Conservation (phyloP, 92 coral and sea anemone species). For the Paramuricea clavata region DNA sequence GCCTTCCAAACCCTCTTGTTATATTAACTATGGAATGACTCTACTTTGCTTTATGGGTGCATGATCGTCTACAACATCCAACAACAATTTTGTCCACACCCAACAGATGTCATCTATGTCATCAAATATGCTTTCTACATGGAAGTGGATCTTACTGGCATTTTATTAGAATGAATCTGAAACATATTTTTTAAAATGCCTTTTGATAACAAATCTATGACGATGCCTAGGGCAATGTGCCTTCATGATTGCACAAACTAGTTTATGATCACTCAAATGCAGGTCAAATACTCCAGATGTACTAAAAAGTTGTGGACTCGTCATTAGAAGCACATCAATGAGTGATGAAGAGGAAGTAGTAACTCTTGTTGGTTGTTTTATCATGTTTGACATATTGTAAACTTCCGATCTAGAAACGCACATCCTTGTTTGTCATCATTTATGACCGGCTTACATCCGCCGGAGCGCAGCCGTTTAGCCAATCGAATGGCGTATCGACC, state of each 20-base stretch:
- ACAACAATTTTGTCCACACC: not conserved
- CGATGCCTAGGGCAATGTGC: too few species aligned
- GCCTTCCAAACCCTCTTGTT: too few species aligned
- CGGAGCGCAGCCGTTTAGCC: too few species aligned
- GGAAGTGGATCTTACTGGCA: not conserved
- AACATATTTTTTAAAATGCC: not conserved
- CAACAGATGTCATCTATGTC: not conserved
- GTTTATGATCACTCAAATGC: too few species aligned
- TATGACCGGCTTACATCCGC: too few species aligned
- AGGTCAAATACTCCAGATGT: too few species aligned
- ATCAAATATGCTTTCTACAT: not conserved
- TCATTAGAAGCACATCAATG: too few species aligned
- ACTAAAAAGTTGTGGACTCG: too few species aligned
- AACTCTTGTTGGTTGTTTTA: not conserved
- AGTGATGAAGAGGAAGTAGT: not conserved
- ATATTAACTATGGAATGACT: too few species aligned
- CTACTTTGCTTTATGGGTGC: not conserved
- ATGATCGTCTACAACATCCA: not conserved
- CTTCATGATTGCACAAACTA: too few species aligned
- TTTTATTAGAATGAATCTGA: not conserved
- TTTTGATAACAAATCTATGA: not conserved
- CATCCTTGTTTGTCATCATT: not conserved
- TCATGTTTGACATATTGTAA: not conserved
- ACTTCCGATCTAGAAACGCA: not conserved
- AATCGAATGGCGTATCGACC: too few species aligned